These are phyloP conservation scores for Astropecten irregularis DNA, from an alignment of 53 echinoderm and acorn worm species.

Conservation along the genomic window DNA sequence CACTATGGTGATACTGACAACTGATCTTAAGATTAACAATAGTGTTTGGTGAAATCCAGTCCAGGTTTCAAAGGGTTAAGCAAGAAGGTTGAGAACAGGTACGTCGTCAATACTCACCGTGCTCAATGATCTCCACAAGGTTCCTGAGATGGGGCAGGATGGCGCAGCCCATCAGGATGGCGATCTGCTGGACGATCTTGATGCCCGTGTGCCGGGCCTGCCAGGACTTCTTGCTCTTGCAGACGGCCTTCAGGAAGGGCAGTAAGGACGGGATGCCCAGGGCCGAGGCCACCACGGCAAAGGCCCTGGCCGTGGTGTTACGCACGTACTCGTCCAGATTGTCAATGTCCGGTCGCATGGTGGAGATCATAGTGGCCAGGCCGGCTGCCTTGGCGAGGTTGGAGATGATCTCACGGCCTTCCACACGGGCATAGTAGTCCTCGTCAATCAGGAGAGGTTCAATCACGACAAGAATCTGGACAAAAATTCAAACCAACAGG, in stretches of 20 bases:
- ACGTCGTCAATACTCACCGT: too few relatives aligned
- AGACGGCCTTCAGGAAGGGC: conserved; percentile 99
- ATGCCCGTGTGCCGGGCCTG: conserved; percentile 99
- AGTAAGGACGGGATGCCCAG: conserved; percentile 95
- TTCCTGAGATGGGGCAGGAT: conserved; percentile 95
- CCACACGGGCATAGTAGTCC: conserved; percentile 99
- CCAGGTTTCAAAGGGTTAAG: too few relatives aligned
- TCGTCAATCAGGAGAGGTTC: conserved; percentile 98
- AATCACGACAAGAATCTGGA: conserved; percentile 96
- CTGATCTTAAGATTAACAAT: too few relatives aligned
- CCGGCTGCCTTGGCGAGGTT: conserved; percentile 99
- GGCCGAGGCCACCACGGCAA: conserved; percentile 98
- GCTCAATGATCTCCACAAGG: conserved; percentile 99
- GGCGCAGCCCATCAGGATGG: conserved; percentile 99
- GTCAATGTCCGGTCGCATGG: conserved; percentile 99
- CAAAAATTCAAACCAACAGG: background rate
- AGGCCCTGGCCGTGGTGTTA: conserved; percentile 99
- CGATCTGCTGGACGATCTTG: conserved; percentile 99
- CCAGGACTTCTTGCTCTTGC: conserved; percentile 99
- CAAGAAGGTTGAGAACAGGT: too few relatives aligned
- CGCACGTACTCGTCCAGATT: conserved; percentile 99
- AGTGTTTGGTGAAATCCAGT: too few relatives aligned
- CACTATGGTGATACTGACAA: too few relatives aligned
- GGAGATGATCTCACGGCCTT: conserved; percentile 99
- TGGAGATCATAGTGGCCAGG: conserved; percentile 99